Percentiles rank a stretch among this genome's conserved stretches.
Evolutionary conservation across 2,113 vertebrate species (phyloP).

Genomic region (Pachypanchax playfairii): DNA sequence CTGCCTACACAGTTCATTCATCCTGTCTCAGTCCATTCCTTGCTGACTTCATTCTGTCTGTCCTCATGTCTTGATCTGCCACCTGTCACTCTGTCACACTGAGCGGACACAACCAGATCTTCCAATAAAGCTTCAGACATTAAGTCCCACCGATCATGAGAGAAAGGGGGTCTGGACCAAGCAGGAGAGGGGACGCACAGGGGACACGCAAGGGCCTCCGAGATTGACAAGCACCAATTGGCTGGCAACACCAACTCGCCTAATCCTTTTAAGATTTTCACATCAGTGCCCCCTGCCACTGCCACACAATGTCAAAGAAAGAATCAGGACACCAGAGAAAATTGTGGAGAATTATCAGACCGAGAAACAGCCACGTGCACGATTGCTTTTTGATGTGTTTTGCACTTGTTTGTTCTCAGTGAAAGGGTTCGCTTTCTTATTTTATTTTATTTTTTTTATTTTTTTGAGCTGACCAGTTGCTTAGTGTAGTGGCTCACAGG

Average conservation of each 20-base stretch:
- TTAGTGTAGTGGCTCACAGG: slow-evolving; percentile 60
- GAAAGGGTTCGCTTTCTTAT: slow-evolving; percentile 41
- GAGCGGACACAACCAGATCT: slow-evolving; percentile 54
- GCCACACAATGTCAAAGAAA: slow-evolving; percentile 73
- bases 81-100: slow-evolving; percentile 75
- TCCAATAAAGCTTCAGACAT: slow-evolving; percentile 68
- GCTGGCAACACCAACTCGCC: slow-evolving; percentile 75
- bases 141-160: slow-evolving; percentile 64
- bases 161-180: slow-evolving; percentile 47
- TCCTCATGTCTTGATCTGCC: slow-evolving; percentile 68
- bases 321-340: slow-evolving; percentile 70
- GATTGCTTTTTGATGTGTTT: slow-evolving; percentile 53
- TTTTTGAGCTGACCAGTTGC: slow-evolving; percentile 61
- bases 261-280: slow-evolving; percentile 81
- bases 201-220: slow-evolving; percentile 60
- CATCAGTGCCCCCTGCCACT: slow-evolving; percentile 77
- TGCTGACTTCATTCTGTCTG: slow-evolving; percentile 60
- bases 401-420: slow-evolving; percentile 53
- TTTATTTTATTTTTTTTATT: no score
- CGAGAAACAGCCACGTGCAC: slow-evolving; percentile 49
- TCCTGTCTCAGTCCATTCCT: slow-evolving; percentile 53
- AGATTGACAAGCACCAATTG: slow-evolving; percentile 84
- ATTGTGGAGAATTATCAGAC: slow-evolving; percentile 60
- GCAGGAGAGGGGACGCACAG: slow-evolving; percentile 25
- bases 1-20: slow-evolving; percentile 55